Evolutionary conservation across 2,888 invertebrate species (phyloP), one percentile per base, ranked within the genome.

Genomic region (Limnephilus lunatus): DNA sequence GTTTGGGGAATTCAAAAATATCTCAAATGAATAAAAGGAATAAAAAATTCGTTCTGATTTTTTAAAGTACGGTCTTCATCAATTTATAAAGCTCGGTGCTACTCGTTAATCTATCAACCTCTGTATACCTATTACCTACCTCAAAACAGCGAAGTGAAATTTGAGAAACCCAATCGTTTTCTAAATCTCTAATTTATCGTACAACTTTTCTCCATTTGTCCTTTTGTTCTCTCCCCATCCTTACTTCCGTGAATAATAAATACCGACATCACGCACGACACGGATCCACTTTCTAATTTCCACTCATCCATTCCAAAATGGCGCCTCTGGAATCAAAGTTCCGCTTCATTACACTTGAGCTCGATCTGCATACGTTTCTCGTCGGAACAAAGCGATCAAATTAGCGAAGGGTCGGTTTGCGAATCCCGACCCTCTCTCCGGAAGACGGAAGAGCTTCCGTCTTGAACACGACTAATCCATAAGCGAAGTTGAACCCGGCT

Each of bases 391-490:
- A 93, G 93, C 93, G 93, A 92, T 93, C 93, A 92, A 92, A 92
- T 92, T 93, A 93, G 92, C 91, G 87, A 91, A 91, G 86, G 91
- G 92, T 92, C 90, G 92, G 88, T 90, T 80, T 53, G 89, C 89
- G 83, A 82, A 88, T 80, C 48, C 91, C 89, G 83, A 82, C 83
- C 91, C 91, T 91, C 90, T 68, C 85, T 39, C 87, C 92, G 93
- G 92, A 93, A 93, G 91, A 89, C 83, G 92, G 92, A 90, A 92
- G 91, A 32, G 81, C 89, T 80, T 53, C 82, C 91, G 91, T 91
- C 90, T 92, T 81, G 93, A 91, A 93, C 93, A 92, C 88, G 92
- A 92, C 92, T 93, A 93, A 93, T 93, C 93, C 93, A 93, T 93
- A 93, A 93, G 89, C 83, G 81, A 81, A 89, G 83, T 82, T 81